Conservation (phyloP, 2,797 vertebrate species). For the Otus scops region DNA sequence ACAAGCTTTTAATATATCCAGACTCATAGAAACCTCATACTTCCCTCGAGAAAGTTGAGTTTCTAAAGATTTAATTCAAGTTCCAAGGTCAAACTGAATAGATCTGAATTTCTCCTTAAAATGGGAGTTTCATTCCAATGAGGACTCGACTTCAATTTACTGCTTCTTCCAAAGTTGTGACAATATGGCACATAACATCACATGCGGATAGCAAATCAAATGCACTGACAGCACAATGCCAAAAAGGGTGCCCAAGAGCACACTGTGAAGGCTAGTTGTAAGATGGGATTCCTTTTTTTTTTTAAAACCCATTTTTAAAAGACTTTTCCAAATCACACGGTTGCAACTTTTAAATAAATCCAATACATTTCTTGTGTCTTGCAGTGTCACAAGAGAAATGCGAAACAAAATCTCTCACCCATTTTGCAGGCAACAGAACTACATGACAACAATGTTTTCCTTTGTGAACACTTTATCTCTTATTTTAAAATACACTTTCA, state of each 20-base stretch:
- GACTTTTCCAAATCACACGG: not conserved
- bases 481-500: not conserved
- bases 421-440: not conserved
- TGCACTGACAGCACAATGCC: conserved; percentile 59
- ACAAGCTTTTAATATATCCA: conserved; percentile 72
- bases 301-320: not conserved
- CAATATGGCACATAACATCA: conserved; percentile 76
- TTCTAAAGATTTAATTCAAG: conserved; percentile 83
- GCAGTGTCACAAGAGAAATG: not conserved
- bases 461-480: not conserved
- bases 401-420: not conserved
- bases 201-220: conserved; percentile 78
- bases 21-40: conserved; percentile 73
- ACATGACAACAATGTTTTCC: not conserved
- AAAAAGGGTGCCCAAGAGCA: conserved; percentile 71
- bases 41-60: conserved; percentile 80
- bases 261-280: not conserved
- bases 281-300: conserved; percentile 7
- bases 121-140: conserved; percentile 82
- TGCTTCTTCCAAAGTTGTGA: conserved; percentile 76
- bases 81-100: conserved; percentile 83
- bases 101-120: conserved; percentile 80
- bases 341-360: conserved; percentile 11
- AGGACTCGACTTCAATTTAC: conserved; percentile 80
- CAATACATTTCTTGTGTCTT: not conserved